Base-by-base conservation (phyloP, 1,140 invertebrate species). In the Pygmarrhopalites habei region DNA sequence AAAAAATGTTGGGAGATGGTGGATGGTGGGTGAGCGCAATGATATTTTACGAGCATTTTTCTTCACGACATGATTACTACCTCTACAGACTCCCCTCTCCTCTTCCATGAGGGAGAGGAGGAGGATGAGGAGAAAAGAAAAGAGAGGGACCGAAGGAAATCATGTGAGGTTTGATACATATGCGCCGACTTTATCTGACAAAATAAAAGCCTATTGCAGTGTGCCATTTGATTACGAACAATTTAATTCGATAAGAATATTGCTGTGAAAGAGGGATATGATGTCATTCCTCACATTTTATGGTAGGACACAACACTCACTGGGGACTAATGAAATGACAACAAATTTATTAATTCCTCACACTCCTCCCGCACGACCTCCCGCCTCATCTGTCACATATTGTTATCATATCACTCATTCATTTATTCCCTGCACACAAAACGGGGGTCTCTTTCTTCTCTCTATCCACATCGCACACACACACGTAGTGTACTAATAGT, bases 341-440 rank as follows among this genome's bases (percentile, higher is more conserved):
- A 66, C 60, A 49, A 69, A 69, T 69, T 69, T 69, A 69, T 69
- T 69, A 69, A 69, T 69, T 69, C 64, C 51, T 63, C 64, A 65
- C 63, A 62, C 67, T 59, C 59, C 5, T 41, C 44, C 39, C 35
- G 21, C 23, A 35, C 30, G 58, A 30, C 58, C 64, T 65, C 58
- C 58, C 58, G 58, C 39, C 64, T 65, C 64, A 65, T 65, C 64
- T 65, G 64, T 65, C 64, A 65, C 21, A 56, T 49, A 65, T 56
- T 60, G 32, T 65, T 60, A 60, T 65, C 58, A 49, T 60, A 44
- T 57, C 51, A 53, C 44, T 62, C 39, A 21, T 58, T 47, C 60
- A 30, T 59, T 60, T 55, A 53, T 35, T 58, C 44, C 43, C 59
- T 39, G 49, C 1, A 60, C 21, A 32, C 28, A 49, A 7, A 47